Conservation (phyloP, 2,888 invertebrate genomes). For the Autographa pulchrina region DNA sequence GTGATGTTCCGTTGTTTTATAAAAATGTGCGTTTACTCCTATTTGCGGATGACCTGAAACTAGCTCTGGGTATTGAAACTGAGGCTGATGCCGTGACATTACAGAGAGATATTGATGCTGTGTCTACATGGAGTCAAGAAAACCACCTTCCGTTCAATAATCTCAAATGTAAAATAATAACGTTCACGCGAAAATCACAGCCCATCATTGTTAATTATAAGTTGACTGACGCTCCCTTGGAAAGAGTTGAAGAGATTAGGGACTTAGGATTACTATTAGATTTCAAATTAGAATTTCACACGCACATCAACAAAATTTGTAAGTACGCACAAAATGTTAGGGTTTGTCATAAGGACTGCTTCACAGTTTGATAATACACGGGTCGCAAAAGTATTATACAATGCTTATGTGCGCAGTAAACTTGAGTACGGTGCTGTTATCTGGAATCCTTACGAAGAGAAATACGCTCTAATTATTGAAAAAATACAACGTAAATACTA, state of each 20-base stretch:
- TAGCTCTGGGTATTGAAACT: neutral
- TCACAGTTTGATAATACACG: conserved; percentile 10
- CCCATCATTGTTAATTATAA: conserved; percentile 3
- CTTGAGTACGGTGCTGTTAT: conserved; percentile 5
- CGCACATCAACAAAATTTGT: conserved; percentile 9
- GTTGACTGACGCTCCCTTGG: conserved; percentile 5
- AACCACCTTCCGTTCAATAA: conserved; percentile 12
- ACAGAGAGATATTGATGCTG: conserved; percentile 8
- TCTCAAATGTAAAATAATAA: conserved; percentile 13
- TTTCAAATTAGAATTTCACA: conserved; percentile 14
- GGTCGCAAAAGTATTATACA: conserved; percentile 10
- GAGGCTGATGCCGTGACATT: conserved; percentile 1
- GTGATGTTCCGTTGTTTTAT: too few relatives aligned
- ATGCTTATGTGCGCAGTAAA: conserved; percentile 10
- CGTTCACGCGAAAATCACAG: conserved; percentile 10
- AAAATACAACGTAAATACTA: conserved; percentile 15
- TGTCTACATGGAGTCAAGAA: conserved; percentile 8
- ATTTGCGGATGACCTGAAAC: conserved; percentile 12
- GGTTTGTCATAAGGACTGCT: conserved; percentile 12
- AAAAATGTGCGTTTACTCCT: too few relatives aligned
- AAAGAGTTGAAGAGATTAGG: conserved; percentile 9
- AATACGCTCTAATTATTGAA: conserved; percentile 8
- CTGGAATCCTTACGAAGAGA: conserved; percentile 12
- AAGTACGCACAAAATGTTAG: conserved; percentile 12
- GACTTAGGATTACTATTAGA: conserved; percentile 12